Conservation (phyloP, 1,140 invertebrate genomes). For the Saccostrea echinata region DNA sequence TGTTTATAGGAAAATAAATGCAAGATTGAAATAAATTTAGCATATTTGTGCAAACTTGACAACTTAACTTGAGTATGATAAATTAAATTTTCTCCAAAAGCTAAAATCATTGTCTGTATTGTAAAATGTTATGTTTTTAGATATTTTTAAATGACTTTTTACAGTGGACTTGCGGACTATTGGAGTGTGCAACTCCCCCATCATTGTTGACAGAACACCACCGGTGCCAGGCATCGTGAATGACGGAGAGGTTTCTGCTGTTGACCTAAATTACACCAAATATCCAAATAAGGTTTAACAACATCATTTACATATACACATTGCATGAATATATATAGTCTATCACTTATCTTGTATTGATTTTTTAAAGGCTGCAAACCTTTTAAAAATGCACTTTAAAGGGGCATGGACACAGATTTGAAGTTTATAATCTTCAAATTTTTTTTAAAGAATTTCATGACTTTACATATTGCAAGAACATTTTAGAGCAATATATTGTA, state of each 20-base stretch:
- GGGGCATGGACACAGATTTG: no score
- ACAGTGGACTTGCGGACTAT: slow-evolving; percentile 63
- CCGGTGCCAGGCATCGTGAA: slow-evolving; percentile 62
- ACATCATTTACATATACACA: no score
- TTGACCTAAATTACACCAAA: slow-evolving; percentile 62
- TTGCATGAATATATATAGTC: no score
- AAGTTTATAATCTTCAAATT: background rate
- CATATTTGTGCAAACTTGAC: no score
- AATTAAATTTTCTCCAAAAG: no score
- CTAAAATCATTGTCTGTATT: no score
- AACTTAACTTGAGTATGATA: no score
- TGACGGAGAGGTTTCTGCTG: slow-evolving; percentile 59
- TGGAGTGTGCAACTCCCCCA: slow-evolving; percentile 56
- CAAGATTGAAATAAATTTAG: no score
- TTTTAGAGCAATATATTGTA: no score
- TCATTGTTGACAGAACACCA: slow-evolving; percentile 62
- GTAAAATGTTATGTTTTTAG: background rate
- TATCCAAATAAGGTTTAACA: slow-evolving; percentile 57
- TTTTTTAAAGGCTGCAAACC: background rate
- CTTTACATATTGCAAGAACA: no score
- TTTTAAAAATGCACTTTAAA: no score
- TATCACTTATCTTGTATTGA: background rate
- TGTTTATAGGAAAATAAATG: no score
- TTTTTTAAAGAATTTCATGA: background rate
- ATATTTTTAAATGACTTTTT: background rate